phyloP scores from a whole-genome alignment of 2,113 vertebrate species.

The Rhinolophus ferrumequinum region DNA sequence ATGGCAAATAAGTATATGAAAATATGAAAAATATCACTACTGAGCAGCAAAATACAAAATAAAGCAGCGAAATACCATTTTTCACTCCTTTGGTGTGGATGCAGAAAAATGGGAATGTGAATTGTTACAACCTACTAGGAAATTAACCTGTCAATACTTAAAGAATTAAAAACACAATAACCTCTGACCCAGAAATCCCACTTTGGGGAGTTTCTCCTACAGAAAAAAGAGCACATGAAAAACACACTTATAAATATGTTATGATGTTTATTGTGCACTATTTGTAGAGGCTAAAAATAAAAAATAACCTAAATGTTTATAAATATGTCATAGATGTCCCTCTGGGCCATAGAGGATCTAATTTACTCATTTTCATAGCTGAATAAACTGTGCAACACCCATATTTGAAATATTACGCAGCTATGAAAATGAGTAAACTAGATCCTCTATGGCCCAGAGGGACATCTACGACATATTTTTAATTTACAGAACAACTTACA shows the following conservation, averaged over 20 bases:
- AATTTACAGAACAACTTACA: background rate
- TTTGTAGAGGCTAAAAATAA: background rate
- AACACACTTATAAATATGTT: background rate
- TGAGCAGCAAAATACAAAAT: background rate
- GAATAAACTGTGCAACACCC: background rate
- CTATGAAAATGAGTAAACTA: background rate
- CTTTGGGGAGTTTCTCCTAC: background rate
- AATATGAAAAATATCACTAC: background rate
- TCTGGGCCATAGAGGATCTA: background rate
- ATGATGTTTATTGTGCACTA: background rate
- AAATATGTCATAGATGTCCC: background rate
- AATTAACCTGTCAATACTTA: background rate
- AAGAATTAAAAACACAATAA: slow-evolving; percentile 1
- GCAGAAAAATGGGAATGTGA: background rate
- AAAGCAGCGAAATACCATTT: background rate
- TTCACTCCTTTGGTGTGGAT: background rate
- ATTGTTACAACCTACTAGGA: background rate
- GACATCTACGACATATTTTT: background rate
- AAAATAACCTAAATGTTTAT: background rate
- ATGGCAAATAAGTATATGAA: slow-evolving; percentile 2
- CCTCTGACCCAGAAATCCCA: background rate
- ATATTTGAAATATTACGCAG: background rate
- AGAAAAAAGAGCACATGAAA: background rate
- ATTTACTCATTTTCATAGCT: background rate
- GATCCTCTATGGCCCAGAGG: background rate